phyloP scores from a whole-genome alignment of 2,113 vertebrate species.

The Probosciger aterrimus region DNA sequence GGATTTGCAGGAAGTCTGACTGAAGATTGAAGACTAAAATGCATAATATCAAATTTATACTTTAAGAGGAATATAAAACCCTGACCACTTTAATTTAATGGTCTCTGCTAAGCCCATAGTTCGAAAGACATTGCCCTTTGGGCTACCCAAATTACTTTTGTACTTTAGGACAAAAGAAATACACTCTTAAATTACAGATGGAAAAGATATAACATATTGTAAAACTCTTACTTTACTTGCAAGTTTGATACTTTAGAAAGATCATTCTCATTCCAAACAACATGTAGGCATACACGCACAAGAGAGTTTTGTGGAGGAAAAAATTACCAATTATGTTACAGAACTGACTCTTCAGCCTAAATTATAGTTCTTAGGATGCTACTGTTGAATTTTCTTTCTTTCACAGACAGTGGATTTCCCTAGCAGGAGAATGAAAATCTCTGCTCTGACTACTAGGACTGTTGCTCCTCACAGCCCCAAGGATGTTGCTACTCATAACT shows the following conservation, averaged over 20 bases:
- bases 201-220: neutral
- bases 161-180: neutral
- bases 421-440: neutral
- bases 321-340: neutral
- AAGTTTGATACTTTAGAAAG: neutral
- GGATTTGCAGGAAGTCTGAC: slow-evolving; percentile 45
- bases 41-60: neutral
- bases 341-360: neutral
- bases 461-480: neutral
- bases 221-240: neutral
- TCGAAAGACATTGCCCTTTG: slow-evolving; percentile 2
- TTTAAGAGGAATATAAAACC: slow-evolving; percentile 48
- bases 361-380: neutral
- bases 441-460: neutral
- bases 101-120: neutral
- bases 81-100: slow-evolving; percentile 50
- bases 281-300: neutral
- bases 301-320: neutral
- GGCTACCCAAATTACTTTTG: slow-evolving; percentile 6
- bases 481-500: neutral
- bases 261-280: neutral
- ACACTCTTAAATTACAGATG: neutral
- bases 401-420: neutral
- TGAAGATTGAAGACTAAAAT: slow-evolving; percentile 31
- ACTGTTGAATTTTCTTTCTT: neutral